A percentile compares a stretch with the other conserved stretches of the same genome.
Conservation (phyloP, 2,113 vertebrate genomes). For the Pomatostomus ruficeps region DNA sequence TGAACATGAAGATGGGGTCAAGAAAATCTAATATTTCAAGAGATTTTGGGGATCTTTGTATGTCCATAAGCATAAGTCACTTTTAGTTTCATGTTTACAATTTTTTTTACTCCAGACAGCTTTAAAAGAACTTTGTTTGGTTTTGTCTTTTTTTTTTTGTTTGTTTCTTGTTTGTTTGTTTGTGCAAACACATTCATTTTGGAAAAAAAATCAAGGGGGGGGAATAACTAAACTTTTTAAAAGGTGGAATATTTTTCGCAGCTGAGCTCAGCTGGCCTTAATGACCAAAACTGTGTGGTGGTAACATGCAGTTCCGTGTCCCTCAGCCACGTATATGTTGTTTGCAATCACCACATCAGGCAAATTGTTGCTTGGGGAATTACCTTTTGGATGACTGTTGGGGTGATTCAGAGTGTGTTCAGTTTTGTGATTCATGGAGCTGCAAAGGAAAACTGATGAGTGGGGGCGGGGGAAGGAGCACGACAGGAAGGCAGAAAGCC, state of each 20-base stretch:
- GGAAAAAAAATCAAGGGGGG: not conserved
- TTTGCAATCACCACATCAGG: constrained; percentile 15
- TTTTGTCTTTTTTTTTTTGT: not conserved
- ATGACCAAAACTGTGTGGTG: not conserved
- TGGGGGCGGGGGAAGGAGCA: not conserved
- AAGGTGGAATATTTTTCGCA: not conserved
- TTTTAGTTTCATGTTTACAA: not conserved
- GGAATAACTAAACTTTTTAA: not conserved
- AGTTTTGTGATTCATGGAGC: constrained; percentile 10
- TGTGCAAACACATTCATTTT: not conserved
- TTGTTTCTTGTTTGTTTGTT: not conserved
- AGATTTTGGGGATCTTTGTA: not conserved
- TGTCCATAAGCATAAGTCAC: not conserved
- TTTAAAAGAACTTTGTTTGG: not conserved
- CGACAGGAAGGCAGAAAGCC: not conserved
- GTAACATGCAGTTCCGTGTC: not conserved
- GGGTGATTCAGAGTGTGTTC: constrained; percentile 35
- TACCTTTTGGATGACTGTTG: constrained; percentile 44
- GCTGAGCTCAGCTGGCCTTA: not conserved
- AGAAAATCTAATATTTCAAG: not conserved
- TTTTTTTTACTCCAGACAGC: not conserved
- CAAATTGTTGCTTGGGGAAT: constrained; percentile 27
- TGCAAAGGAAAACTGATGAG: not conserved
- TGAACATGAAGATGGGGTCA: not conserved
- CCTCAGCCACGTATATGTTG: not conserved